These are phyloP conservation scores for Meteorus colon DNA, from an alignment of 2,888 invertebrate genomes.

Conservation along the genomic window DNA sequence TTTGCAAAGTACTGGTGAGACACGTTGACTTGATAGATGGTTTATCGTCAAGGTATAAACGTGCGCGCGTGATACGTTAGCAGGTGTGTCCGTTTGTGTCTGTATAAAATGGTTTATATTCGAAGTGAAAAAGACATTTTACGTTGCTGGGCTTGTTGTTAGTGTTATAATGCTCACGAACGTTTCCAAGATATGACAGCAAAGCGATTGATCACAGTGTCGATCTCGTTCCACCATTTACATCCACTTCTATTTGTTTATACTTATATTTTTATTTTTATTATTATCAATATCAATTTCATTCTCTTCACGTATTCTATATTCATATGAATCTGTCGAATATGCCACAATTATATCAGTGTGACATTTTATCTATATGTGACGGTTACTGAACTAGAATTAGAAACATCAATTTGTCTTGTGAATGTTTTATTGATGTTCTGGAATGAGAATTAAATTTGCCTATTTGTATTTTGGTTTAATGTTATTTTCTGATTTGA, in stretches of 20 bases:
- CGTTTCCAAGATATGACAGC: constrained; percentile 45
- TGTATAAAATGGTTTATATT: constrained; percentile 16
- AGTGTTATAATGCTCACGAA: constrained; percentile 20
- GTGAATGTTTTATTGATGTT: no score
- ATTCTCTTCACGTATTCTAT: no score
- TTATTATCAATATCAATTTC: background rate
- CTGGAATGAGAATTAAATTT: no score
- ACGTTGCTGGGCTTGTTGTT: background rate
- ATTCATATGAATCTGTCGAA: no score
- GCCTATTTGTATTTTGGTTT: no score
- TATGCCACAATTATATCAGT: no score
- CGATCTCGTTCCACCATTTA: background rate
- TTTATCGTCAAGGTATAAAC: constrained; percentile 36
- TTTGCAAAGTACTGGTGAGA: constrained; percentile 4
- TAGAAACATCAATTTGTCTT: no score
- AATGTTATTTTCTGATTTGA: no score
- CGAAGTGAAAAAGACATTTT: constrained; percentile 41
- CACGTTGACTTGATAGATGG: constrained; percentile 48
- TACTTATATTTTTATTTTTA: background rate
- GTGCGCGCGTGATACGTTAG: constrained; percentile 40
- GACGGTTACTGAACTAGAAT: no score
- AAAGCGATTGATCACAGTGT: background rate
- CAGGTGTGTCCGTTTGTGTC: constrained; percentile 46
- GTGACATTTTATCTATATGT: no score
- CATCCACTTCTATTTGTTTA: background rate